These are phyloP conservation scores for Andrena camellia DNA, from an alignment of 2,888 invertebrate genomes.

Conservation along the genomic window DNA sequence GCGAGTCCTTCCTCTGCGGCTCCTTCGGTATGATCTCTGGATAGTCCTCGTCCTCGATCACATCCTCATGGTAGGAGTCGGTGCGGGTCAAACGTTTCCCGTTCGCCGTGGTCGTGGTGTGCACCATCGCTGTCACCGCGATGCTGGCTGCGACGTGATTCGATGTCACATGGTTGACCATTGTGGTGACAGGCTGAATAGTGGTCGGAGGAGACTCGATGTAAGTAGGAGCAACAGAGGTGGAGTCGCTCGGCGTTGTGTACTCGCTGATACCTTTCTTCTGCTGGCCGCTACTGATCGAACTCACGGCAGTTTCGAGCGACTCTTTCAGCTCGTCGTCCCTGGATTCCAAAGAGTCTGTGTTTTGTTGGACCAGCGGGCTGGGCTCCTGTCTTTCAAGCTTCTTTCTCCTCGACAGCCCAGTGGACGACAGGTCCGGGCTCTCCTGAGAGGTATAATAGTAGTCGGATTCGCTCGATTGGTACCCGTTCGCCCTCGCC, in stretches of 20 bases:
- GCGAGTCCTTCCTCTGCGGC: slow-evolving; percentile 81
- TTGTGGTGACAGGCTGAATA: slow-evolving; percentile 79
- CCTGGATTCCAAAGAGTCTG: slow-evolving; percentile 86
- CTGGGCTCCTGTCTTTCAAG: slow-evolving; percentile 81
- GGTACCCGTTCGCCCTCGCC: slow-evolving; percentile 80
- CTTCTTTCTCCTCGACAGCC: slow-evolving; percentile 77
- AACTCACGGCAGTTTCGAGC: slow-evolving; percentile 86
- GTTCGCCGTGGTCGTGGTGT: slow-evolving; percentile 81
- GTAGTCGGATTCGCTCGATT: slow-evolving; percentile 78
- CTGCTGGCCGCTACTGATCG: slow-evolving; percentile 82
- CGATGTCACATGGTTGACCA: slow-evolving; percentile 79
- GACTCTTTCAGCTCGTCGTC: slow-evolving; percentile 87
- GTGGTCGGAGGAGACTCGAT: slow-evolving; percentile 75
- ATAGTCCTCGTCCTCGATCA: slow-evolving; percentile 78
- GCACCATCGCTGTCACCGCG: slow-evolving; percentile 85
- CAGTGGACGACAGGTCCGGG: slow-evolving; percentile 75
- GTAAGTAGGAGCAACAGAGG: slow-evolving; percentile 72
- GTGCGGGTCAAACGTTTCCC: slow-evolving; percentile 82
- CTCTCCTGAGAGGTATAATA: slow-evolving; percentile 77
- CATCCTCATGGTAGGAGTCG: slow-evolving; percentile 81
- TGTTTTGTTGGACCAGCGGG: slow-evolving; percentile 85
- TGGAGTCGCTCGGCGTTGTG: slow-evolving; percentile 77
- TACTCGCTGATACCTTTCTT: slow-evolving; percentile 79
- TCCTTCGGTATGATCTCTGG: slow-evolving; percentile 78
- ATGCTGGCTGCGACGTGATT: slow-evolving; percentile 82